Conservation (phyloP, 2,888 invertebrate genomes). For the Chrysolina haemoptera region DNA sequence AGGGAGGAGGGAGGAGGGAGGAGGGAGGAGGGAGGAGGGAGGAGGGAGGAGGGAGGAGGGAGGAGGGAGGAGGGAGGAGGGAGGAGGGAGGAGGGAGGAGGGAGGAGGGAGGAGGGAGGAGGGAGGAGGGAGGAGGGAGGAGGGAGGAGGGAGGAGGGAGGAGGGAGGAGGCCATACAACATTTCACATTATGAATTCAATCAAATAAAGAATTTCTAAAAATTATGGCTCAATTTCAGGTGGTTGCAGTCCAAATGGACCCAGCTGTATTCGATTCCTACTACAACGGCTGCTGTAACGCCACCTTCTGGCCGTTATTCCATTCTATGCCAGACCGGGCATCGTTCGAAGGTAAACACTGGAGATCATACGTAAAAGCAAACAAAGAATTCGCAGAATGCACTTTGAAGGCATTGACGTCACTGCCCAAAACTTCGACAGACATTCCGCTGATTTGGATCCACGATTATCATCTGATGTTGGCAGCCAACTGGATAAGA, state of each 20-base stretch:
- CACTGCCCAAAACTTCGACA: slow-evolving; percentile 70
- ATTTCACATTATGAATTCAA: no score
- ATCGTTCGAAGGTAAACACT: slow-evolving; percentile 85
- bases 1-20: no score
- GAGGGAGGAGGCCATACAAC: no score
- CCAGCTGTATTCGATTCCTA: slow-evolving; percentile 86
- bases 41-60: no score
- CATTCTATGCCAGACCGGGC: slow-evolving; percentile 94
- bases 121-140: no score
- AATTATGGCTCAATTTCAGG: no score
- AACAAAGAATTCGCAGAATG: slow-evolving; percentile 89
- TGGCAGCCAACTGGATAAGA: slow-evolving; percentile 92
- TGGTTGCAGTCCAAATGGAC: slow-evolving; percentile 85
- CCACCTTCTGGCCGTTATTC: slow-evolving; percentile 93
- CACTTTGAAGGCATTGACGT: slow-evolving; percentile 79
- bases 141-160: no score
- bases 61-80: no score
- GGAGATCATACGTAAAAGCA: slow-evolving; percentile 84
- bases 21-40: no score
- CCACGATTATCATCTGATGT: slow-evolving; percentile 95
- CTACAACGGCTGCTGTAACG: slow-evolving; percentile 94
- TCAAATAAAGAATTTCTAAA: no score
- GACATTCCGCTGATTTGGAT: slow-evolving; percentile 89
- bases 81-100: no score
- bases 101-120: no score